Conservation (phyloP, 2,113 vertebrate genomes). For the Cyprinodon tularosa region DNA sequence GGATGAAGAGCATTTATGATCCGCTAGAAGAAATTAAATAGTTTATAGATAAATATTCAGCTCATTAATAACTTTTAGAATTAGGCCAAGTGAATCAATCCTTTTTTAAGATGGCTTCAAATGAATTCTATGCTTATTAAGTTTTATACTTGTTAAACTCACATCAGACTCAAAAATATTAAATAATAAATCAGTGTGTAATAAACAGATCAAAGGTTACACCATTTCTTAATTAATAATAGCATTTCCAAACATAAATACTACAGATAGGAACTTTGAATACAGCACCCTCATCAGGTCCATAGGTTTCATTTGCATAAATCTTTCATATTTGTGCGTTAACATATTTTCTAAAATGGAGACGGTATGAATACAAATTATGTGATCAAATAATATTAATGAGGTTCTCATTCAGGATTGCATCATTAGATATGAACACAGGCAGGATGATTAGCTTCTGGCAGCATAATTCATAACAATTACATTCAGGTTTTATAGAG, state of each 20-base stretch:
- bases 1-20: neutral
- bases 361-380: neutral
- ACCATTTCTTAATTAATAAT: neutral
- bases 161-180: neutral
- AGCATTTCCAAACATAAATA: neutral
- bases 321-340: neutral
- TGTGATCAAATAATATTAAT: neutral
- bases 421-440: neutral
- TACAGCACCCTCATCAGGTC: constrained; percentile 41
- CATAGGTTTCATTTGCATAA: neutral
- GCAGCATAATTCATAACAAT: too few relatives aligned
- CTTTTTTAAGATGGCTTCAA: neutral
- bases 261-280: constrained; percentile 8
- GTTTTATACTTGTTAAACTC: neutral
- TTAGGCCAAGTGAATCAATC: too few relatives aligned
- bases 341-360: neutral
- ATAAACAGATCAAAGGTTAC: neutral
- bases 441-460: neutral
- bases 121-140: too few relatives aligned
- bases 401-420: neutral
- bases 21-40: too few relatives aligned
- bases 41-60: neutral
- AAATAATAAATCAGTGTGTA: neutral
- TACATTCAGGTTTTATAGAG: too few relatives aligned
- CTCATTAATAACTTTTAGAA: neutral